Conservation (phyloP, 2,797 vertebrate genomes). For the Urocyon cinereoargenteus region DNA sequence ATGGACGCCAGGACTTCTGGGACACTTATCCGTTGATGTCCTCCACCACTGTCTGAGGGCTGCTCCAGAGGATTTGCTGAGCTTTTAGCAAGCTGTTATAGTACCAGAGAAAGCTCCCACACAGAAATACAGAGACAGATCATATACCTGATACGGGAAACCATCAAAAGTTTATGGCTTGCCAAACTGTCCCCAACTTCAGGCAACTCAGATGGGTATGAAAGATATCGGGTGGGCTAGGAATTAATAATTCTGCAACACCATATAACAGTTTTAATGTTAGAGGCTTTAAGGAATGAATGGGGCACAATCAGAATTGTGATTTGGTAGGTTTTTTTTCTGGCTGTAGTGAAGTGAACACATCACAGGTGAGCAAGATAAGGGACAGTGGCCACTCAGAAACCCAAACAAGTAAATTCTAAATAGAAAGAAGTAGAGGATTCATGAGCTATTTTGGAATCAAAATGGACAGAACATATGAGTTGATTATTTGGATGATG, state of each 20-base stretch:
- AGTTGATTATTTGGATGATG: neutral
- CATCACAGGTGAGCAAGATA: neutral
- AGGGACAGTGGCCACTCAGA: neutral
- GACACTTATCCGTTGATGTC: neutral
- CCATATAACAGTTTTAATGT: neutral
- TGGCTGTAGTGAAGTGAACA: neutral
- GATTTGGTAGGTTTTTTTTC: neutral
- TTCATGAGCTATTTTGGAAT: neutral
- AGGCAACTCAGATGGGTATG: neutral
- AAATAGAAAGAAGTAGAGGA: neutral
- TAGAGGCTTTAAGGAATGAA: constrained; percentile 1
- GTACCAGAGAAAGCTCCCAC: neutral
- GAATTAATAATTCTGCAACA: neutral
- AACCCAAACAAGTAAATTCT: neutral
- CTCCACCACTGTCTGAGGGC: neutral
- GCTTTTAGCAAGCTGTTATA: neutral
- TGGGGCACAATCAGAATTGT: neutral
- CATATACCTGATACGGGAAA: neutral
- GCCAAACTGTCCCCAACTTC: neutral
- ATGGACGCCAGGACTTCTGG: neutral
- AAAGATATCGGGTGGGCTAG: neutral
- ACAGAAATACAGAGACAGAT: neutral
- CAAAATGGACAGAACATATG: neutral
- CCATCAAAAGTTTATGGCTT: neutral
- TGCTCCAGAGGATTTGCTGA: neutral